These are phyloP conservation scores for Oxytorus armatus DNA, from an alignment of 2,888 invertebrate species.

Conservation along the genomic window DNA sequence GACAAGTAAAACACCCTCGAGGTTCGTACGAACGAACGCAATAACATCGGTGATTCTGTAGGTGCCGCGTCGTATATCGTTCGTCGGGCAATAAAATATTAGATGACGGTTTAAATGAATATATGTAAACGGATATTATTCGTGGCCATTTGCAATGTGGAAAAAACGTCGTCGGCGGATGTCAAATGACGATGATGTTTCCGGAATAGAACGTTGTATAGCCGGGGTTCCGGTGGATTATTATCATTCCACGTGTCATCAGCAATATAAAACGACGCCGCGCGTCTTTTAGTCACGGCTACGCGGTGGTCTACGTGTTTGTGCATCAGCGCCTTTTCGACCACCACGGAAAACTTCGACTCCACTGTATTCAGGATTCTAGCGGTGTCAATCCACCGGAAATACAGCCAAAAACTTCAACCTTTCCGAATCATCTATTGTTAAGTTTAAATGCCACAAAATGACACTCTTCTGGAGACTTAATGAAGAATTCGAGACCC, in stretches of 20 bases:
- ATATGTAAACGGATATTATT: background rate
- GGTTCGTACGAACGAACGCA: background rate
- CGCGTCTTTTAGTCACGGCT: slow-evolving; percentile 41
- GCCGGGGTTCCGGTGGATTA: slow-evolving; percentile 58
- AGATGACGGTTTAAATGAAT: slow-evolving; percentile 7
- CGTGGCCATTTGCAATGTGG: slow-evolving; percentile 3
- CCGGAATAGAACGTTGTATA: slow-evolving; percentile 49
- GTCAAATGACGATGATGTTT: slow-evolving; percentile 52
- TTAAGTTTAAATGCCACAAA: no score
- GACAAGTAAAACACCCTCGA: slow-evolving; percentile 7
- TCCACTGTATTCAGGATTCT: background rate
- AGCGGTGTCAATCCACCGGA: slow-evolving; percentile 27
- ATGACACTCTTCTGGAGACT: no score
- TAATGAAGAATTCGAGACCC: no score
- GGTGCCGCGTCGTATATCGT: slow-evolving; percentile 22
- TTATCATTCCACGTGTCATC: slow-evolving; percentile 33
- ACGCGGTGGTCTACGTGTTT: slow-evolving; percentile 49
- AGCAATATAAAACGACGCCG: slow-evolving; percentile 12
- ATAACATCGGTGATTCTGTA: slow-evolving; percentile 8
- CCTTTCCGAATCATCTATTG: no score
- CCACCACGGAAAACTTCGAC: slow-evolving; percentile 53
- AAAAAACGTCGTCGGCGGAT: slow-evolving; percentile 38
- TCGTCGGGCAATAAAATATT: slow-evolving; percentile 36
- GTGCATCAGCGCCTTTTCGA: slow-evolving; percentile 27
- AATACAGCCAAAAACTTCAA: slow-evolving; percentile 1